These are phyloP conservation scores for Hafferia zeledoni DNA, from an alignment of 2,797 vertebrate species.

Conservation along the genomic window DNA sequence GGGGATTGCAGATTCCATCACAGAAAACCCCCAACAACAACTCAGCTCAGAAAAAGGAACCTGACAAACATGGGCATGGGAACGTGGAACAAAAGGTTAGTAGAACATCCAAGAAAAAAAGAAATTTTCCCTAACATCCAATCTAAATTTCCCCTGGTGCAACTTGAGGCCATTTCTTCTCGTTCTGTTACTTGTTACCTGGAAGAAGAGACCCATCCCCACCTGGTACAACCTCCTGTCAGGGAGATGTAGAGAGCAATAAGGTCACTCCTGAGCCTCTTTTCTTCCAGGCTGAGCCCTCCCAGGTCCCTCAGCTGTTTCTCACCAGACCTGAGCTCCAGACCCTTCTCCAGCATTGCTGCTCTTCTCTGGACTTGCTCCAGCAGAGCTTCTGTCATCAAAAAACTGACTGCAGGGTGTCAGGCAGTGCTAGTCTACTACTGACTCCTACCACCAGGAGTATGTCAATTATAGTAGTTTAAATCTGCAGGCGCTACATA, in stretches of 20 bases:
- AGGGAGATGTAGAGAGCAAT: not conserved
- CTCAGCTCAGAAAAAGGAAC: not conserved
- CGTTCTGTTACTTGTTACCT: not conserved
- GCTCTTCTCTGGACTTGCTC: not conserved
- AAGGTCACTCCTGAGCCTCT: not conserved
- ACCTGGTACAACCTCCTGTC: not conserved
- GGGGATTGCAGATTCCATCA: not conserved
- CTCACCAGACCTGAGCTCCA: not conserved
- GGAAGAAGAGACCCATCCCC: not conserved
- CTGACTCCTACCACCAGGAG: not conserved
- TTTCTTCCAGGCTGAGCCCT: not conserved
- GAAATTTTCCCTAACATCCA: not conserved
- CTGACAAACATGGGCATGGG: not conserved
- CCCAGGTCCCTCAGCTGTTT: not conserved
- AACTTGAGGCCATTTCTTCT: not conserved
- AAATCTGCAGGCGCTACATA: not conserved
- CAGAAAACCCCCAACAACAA: not conserved
- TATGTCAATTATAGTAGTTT: fast-evolving
- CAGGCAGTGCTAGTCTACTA: not conserved
- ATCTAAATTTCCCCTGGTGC: not conserved
- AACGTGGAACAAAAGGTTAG: not conserved
- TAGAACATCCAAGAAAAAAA: not conserved
- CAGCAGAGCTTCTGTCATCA: not conserved
- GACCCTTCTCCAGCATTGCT: not conserved
- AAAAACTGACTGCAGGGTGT: not conserved